A percentile compares a stretch with the other conserved stretches of the same genome.
Evolutionary conservation across 2,113 vertebrate genomes (phyloP).

Genomic region (Pleuronectes platessa): DNA sequence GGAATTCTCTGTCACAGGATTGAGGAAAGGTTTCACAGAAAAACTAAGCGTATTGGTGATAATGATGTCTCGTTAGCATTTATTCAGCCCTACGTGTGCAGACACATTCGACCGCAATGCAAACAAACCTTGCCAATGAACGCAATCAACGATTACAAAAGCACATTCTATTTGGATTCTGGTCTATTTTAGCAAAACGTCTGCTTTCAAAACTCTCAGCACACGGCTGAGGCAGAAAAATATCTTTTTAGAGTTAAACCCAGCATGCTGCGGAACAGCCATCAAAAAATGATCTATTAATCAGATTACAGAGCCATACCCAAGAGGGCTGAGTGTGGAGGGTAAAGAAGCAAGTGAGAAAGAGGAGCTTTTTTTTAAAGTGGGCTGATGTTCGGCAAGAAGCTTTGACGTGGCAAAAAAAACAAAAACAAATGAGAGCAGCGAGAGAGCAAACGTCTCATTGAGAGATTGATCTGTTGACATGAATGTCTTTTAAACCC

Average conservation of each 20-base stretch:
- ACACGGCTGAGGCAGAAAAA: slow-evolving; percentile 20
- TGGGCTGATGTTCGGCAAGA: slow-evolving; percentile 41
- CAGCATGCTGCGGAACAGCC: slow-evolving; percentile 48
- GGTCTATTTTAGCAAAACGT: slow-evolving; percentile 34
- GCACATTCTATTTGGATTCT: slow-evolving; percentile 5
- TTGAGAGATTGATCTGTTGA: slow-evolving; percentile 21
- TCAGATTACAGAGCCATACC: slow-evolving; percentile 58
- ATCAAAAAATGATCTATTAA: slow-evolving; percentile 65
- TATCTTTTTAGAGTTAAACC: slow-evolving; percentile 36
- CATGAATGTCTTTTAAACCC: slow-evolving; percentile 7
- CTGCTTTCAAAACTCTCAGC: slow-evolving; percentile 45
- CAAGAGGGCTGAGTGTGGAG: slow-evolving; percentile 32
- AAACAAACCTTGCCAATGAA: slow-evolving; percentile 46
- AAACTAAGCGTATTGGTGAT: slow-evolving; percentile 31
- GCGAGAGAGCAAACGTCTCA: slow-evolving; percentile 19
- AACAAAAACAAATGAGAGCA: background rate
- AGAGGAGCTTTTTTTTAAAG: slow-evolving; percentile 20
- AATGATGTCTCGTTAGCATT: slow-evolving; percentile 53
- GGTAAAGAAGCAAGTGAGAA: slow-evolving; percentile 15
- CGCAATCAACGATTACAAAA: slow-evolving; percentile 36
- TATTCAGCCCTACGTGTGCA: slow-evolving; percentile 21
- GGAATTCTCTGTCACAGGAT: slow-evolving; percentile 2
- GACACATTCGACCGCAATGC: slow-evolving; percentile 21
- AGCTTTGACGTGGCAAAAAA: slow-evolving; percentile 25
- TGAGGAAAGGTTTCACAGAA: slow-evolving; percentile 25